phyloP scores from a whole-genome alignment of 2,113 vertebrate genomes.

The Craseonycteris thonglongyai region DNA sequence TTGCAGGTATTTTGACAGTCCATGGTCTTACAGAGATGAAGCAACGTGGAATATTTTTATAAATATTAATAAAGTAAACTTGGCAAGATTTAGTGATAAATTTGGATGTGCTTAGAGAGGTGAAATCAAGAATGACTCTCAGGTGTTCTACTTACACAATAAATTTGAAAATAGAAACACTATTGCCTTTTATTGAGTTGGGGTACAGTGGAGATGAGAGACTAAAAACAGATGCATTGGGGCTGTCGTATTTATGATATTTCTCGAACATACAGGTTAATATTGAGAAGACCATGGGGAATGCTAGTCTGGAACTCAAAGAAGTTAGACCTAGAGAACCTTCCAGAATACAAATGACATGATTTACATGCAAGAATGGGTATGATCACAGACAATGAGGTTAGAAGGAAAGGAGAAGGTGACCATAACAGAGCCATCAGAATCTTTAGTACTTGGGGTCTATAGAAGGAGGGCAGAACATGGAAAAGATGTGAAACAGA shows the following conservation, averaged over 20 bases:
- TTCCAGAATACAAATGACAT: not conserved
- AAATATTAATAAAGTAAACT: not conserved
- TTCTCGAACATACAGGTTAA: accelerated
- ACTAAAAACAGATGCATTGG: accelerated
- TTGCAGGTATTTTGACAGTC: not conserved
- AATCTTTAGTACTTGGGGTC: not conserved
- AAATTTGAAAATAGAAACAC: not conserved
- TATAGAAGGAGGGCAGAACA: not conserved
- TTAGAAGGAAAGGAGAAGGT: not conserved
- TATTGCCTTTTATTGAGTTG: not conserved
- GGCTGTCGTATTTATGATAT: accelerated
- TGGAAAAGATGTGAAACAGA: not conserved
- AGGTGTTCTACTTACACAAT: not conserved
- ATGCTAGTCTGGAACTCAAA: not conserved
- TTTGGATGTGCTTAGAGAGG: not conserved
- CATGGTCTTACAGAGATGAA: not conserved
- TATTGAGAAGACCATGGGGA: not conserved
- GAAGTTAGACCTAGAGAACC: not conserved
- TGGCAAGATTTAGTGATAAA: not conserved
- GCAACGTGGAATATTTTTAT: not conserved
- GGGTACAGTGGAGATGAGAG: accelerated
- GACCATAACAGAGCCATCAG: not conserved
- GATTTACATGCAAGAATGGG: not conserved
- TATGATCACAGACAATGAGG: not conserved
- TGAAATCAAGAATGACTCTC: not conserved